phyloP scores from a whole-genome alignment of 2,797 vertebrate genomes.

The Notamacropus eugenii region DNA sequence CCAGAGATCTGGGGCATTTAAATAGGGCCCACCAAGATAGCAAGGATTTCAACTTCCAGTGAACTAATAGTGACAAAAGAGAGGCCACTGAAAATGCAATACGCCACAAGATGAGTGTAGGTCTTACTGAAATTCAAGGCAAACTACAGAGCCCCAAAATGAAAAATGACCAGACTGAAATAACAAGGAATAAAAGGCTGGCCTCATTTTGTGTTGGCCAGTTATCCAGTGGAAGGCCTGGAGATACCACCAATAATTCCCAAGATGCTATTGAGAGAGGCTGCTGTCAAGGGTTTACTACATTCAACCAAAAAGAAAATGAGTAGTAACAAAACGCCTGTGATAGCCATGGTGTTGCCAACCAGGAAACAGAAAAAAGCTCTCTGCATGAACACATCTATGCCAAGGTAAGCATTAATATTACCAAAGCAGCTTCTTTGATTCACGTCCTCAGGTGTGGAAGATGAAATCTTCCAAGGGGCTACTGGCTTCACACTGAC shows the following conservation, averaged over 20 bases:
- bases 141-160: conserved; percentile 81
- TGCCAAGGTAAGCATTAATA: conserved; percentile 84
- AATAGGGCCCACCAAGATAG: conserved; percentile 88
- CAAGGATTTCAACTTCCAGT: conserved; percentile 90
- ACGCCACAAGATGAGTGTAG: conserved; percentile 83
- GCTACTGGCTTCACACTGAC: background rate
- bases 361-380: conserved; percentile 91
- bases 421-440: conserved; percentile 79
- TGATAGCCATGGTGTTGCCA: conserved; percentile 89
- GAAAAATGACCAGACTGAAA: conserved; percentile 88
- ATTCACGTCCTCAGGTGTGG: conserved; percentile 40
- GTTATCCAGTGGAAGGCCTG: conserved; percentile 86
- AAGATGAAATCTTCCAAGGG: too few species aligned
- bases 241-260: conserved; percentile 89
- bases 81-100: conserved; percentile 85
- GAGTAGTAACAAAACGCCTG: conserved; percentile 89
- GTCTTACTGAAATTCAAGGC: conserved; percentile 13
- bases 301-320: conserved; percentile 89
- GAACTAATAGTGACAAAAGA: conserved; percentile 89
- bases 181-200: conserved; percentile 89
- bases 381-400: conserved; percentile 89
- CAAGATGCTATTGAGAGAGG: conserved; percentile 89
- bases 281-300: conserved; percentile 81
- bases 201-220: conserved; percentile 89
- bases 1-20: conserved; percentile 88